Evolutionary conservation across 2,888 invertebrate species (phyloP), one percentile per base, ranked within the genome.

Genomic region (Cheilosia vulpina): DNA sequence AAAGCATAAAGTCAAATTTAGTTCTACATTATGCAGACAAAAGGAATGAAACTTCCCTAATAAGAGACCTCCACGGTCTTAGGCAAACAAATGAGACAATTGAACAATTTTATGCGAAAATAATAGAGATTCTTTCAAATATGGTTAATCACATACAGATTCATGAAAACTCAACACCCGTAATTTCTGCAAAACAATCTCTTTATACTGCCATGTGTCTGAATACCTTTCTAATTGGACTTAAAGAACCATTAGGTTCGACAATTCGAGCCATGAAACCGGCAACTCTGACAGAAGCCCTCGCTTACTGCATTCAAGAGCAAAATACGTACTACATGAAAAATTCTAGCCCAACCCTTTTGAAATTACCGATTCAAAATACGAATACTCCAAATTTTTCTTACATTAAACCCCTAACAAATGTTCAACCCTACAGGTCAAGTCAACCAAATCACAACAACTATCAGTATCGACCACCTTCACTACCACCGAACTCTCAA

Each of bases 201-300:
- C n/a, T n/a, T n/a, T 24, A 24, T 24, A 24, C 24, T 24, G 2
- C 24, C 0, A 77, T 87, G 77, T 80, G 69, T 43, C 66, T 87
- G 4, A 84, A 80, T 50, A 75, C 60, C 15, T 87, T 80, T 45
- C 52, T 73, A 9, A 58, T 27, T 9, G 31, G 79, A 76, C 15
- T 38, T 85, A 78, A 45, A 52, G 81, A 81, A 75, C 87, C 85
- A n/a, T 2, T 87, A 19, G 79, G 76, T 6, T 66, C 76, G 4
- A 78, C 77, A 15, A 69, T 87, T 31, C 19, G 78, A 11, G 72
- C 78, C 2, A 77, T 87, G 84, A 72, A 52, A 53, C 81, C 80
- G 7, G 27, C n/a, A 38, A 58, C 68, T 1, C 27, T 87, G 1
- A 45, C 73, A 24, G 63, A 77, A 53, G 69, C 69, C 4, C 31